Evolutionary conservation across 1,140 invertebrate species (phyloP).

Genomic region (Drosophila santomea): DNA sequence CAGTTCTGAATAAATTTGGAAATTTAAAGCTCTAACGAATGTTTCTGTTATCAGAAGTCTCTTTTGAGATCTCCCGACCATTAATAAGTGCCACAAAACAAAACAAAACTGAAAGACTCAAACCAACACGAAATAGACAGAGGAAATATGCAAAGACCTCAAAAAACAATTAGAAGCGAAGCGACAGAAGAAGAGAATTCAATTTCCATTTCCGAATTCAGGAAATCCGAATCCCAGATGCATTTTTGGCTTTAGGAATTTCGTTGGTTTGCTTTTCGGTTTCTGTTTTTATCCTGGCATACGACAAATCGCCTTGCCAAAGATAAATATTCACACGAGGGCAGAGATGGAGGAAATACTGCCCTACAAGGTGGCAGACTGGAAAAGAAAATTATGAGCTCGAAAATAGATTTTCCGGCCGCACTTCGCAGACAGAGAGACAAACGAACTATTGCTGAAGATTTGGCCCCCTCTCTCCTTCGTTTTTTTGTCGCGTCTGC

Average conservation of each 20-base stretch:
- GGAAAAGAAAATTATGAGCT: slow-evolving; percentile 78
- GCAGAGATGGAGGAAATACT: slow-evolving; percentile 23
- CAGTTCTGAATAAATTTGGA: not conserved
- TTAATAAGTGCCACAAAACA: slow-evolving; percentile 25
- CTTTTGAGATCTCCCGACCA: not conserved
- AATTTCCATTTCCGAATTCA: slow-evolving; percentile 61
- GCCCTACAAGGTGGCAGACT: slow-evolving; percentile 71
- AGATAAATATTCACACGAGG: slow-evolving; percentile 57
- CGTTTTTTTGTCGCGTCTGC: slow-evolving; percentile 53
- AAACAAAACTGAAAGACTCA: slow-evolving; percentile 9
- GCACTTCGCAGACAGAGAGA: slow-evolving; percentile 44
- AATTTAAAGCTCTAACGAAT: not conserved
- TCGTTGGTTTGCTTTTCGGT: slow-evolving; percentile 1
- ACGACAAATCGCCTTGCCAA: slow-evolving; percentile 65
- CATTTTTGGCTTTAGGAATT: slow-evolving; percentile 26
- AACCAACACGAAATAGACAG: not conserved
- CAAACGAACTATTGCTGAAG: slow-evolving; percentile 29
- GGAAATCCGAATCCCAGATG: slow-evolving; percentile 43
- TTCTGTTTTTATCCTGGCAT: slow-evolving; percentile 39
- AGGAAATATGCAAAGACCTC: not conserved
- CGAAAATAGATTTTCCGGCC: slow-evolving; percentile 77
- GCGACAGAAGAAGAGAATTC: slow-evolving; percentile 22
- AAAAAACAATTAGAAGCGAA: slow-evolving; percentile 20
- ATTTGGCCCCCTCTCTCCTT: not conserved
- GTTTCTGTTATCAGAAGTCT: slow-evolving; percentile 1